A percentile compares a stretch with the other conserved stretches of the same genome.
phyloP scores from a whole-genome alignment of 1,140 invertebrate species.

The Triops cancriformis region DNA sequence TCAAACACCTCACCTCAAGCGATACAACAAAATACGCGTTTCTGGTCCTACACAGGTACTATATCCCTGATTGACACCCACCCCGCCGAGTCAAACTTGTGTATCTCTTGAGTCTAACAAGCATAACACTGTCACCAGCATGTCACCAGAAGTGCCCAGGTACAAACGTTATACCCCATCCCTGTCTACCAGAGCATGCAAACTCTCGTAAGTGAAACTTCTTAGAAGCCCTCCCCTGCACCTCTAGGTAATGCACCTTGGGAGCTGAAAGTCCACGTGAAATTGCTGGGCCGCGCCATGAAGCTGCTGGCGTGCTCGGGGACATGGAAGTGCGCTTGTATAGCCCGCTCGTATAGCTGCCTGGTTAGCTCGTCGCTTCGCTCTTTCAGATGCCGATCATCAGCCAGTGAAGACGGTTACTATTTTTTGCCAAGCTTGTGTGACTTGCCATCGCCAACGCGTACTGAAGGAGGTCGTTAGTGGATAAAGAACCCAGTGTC shows the following conservation, averaged over 20 bases:
- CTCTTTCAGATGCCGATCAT: slow-evolving; percentile 2
- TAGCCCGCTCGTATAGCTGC: background rate
- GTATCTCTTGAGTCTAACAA: background rate
- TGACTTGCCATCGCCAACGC: background rate
- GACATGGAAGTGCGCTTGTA: background rate
- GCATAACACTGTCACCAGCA: background rate
- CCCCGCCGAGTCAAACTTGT: background rate
- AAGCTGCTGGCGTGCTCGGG: background rate
- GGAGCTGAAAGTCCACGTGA: background rate
- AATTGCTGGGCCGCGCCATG: background rate
- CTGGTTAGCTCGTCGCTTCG: background rate
- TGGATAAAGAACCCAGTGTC: background rate
- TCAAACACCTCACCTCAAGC: background rate
- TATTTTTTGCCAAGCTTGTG: background rate
- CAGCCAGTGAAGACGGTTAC: background rate
- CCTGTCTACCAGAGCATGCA: background rate
- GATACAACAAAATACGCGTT: too few relatives aligned
- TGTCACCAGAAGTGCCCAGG: background rate
- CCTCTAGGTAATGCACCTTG: background rate
- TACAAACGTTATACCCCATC: background rate
- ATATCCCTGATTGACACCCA: background rate
- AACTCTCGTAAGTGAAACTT: background rate
- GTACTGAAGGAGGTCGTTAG: background rate
- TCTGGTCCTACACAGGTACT: too few relatives aligned
- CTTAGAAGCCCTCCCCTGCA: background rate